A percentile compares a stretch with the other conserved stretches of the same genome.
phyloP scores from a whole-genome alignment of 2,797 vertebrate genomes.

The Meriones psammophilus region DNA sequence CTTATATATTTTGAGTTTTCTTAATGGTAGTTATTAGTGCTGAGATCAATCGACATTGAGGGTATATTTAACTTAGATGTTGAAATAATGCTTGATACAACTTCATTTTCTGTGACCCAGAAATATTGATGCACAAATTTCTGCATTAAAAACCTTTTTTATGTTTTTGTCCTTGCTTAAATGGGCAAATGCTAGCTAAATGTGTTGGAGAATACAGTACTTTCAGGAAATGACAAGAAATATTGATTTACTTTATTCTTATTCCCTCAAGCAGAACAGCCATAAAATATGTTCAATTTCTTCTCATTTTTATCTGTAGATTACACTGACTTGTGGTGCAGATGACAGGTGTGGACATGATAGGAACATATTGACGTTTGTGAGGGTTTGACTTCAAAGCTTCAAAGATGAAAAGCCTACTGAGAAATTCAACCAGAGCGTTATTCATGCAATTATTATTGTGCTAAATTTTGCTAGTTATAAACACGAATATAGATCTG shows the following conservation, averaged over 20 bases:
- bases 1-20: conserved; percentile 64
- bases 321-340: conserved; percentile 69
- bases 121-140: conserved; percentile 74
- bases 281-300: conserved; percentile 81
- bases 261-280: conserved; percentile 82
- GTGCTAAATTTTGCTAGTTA: conserved; percentile 35
- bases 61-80: conserved; percentile 57
- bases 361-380: conserved; percentile 72
- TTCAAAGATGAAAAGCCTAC: conserved; percentile 56
- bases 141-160: conserved; percentile 73
- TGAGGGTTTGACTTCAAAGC: conserved; percentile 70
- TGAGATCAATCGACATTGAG: conserved; percentile 49
- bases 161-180: conserved; percentile 80
- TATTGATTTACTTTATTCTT: conserved; percentile 85
- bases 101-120: conserved; percentile 70
- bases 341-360: conserved; percentile 73
- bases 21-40: conserved; percentile 53
- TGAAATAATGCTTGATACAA: conserved; percentile 55
- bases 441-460: conserved; percentile 38
- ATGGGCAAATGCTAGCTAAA: conserved; percentile 76
- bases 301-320: conserved; percentile 73
- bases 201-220: conserved; percentile 60
- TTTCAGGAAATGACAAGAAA: conserved; percentile 83
- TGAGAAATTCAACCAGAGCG: conserved; percentile 41
- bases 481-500: conserved; percentile 56